Conservation (phyloP, 2,888 invertebrate genomes). For the Monoplex corrugatus region DNA sequence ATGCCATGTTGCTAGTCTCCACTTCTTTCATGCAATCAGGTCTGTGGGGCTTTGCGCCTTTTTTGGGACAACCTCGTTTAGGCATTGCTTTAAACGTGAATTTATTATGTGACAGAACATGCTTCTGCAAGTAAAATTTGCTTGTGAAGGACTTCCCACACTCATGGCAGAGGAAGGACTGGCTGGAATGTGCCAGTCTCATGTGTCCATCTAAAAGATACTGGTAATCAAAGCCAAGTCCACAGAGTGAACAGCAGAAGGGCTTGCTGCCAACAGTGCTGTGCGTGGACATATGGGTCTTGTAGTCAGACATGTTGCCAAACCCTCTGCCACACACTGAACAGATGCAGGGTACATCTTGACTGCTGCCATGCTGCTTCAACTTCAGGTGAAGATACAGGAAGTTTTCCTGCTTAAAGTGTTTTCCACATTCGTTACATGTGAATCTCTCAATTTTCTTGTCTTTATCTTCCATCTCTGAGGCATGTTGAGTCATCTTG, state of each 20-base stretch:
- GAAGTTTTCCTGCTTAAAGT: conserved; percentile 35
- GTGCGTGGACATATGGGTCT: conserved; percentile 38
- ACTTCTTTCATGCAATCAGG: not conserved
- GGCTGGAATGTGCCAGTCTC: not conserved
- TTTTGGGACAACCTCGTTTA: not conserved
- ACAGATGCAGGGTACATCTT: conserved; percentile 30
- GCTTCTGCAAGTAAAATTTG: conserved; percentile 15
- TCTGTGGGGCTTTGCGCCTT: not conserved
- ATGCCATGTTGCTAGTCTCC: not conserved
- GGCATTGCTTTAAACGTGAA: not conserved
- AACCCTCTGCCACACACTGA: conserved; percentile 30
- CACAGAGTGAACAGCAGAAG: conserved; percentile 20
- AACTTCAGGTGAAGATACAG: conserved; percentile 23
- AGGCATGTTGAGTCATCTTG: conserved; percentile 15
- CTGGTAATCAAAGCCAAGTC: conserved; percentile 22
- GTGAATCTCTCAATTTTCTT: not conserved
- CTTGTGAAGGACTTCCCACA: conserved; percentile 4
- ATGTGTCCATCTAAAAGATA: conserved; percentile 25
- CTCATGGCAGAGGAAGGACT: not conserved
- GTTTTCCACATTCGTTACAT: conserved; percentile 40
- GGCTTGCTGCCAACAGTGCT: not conserved
- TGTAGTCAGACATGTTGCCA: not conserved
- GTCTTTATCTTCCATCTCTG: not conserved
- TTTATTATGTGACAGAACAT: not conserved
- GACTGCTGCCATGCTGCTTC: conserved; percentile 14